Conservation (phyloP, 2,888 invertebrate genomes). For the Patella caerulea region DNA sequence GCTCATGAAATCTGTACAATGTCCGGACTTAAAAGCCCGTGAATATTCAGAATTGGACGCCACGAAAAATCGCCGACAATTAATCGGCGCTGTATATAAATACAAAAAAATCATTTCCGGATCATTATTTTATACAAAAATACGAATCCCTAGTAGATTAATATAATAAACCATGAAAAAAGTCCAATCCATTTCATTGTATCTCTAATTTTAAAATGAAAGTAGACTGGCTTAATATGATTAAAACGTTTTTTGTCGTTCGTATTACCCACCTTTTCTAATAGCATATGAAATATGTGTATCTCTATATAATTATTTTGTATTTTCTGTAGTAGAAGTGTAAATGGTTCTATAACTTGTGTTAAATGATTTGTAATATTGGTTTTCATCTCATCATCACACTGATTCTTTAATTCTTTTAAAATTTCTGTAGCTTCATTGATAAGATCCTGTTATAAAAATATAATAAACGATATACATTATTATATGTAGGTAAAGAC, state of each 20-base stretch:
- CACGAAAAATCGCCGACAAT: too few relatives aligned
- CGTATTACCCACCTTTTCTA: conserved; percentile 48
- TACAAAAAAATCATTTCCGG: too few relatives aligned
- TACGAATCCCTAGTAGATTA: too few relatives aligned
- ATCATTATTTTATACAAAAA: too few relatives aligned
- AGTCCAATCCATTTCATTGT: too few relatives aligned
- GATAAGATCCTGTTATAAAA: conserved; percentile 47
- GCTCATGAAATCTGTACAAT: too few relatives aligned
- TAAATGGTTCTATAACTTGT: conserved; percentile 53
- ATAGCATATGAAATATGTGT: conserved; percentile 54
- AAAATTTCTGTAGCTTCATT: conserved; percentile 54
- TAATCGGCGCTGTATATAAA: too few relatives aligned
- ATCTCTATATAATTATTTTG: conserved; percentile 52
- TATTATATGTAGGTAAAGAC: not conserved
- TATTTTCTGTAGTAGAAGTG: conserved; percentile 48
- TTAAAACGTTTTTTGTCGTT: not conserved
- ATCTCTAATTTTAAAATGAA: too few relatives aligned
- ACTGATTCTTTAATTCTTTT: conserved; percentile 43
- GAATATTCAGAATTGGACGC: too few relatives aligned
- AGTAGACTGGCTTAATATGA: too few relatives aligned
- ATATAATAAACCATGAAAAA: too few relatives aligned
- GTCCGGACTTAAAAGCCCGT: too few relatives aligned
- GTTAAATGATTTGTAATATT: conserved; percentile 49
- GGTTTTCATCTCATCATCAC: conserved; percentile 28
- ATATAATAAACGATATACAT: not conserved